Conservation (phyloP, 2,797 vertebrate genomes). For the Ciconia nigra region DNA sequence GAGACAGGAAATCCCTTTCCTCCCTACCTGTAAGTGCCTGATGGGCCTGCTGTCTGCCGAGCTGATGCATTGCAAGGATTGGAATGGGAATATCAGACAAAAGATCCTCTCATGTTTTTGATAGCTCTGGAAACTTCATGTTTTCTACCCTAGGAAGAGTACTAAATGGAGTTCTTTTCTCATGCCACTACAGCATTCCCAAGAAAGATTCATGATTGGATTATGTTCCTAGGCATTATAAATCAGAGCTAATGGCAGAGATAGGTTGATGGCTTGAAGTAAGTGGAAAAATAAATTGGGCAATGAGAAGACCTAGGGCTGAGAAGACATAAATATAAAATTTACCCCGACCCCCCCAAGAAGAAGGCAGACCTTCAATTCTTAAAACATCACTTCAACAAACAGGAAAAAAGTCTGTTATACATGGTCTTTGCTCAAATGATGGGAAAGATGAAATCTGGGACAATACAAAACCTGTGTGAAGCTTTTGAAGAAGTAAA, state of each 20-base stretch:
- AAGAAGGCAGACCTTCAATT: slow-evolving; percentile 14
- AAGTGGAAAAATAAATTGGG: slow-evolving; percentile 74
- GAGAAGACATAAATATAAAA: slow-evolving; percentile 68
- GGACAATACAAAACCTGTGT: not conserved
- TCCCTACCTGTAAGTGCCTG: not conserved
- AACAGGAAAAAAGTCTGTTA: not conserved
- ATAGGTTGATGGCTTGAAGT: slow-evolving; percentile 70
- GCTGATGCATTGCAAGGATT: not conserved
- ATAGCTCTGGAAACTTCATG: slow-evolving; percentile 25
- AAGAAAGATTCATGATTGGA: slow-evolving; percentile 73
- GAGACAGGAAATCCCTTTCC: slow-evolving; percentile 11
- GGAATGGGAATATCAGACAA: not conserved
- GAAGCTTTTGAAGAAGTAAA: not conserved
- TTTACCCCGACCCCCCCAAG: slow-evolving; percentile 28
- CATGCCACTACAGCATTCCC: slow-evolving; percentile 51
- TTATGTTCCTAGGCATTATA: slow-evolving; percentile 70
- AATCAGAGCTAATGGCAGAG: slow-evolving; percentile 73
- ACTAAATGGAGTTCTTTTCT: slow-evolving; percentile 47
- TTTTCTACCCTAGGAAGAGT: slow-evolving; percentile 51
- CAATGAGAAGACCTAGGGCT: slow-evolving; percentile 45
- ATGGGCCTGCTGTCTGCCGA: not conserved
- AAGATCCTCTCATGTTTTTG: slow-evolving; percentile 37
- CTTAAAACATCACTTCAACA: slow-evolving; percentile 13
- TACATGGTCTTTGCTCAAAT: not conserved
- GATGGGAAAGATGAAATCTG: slow-evolving; percentile 1